Conservation (phyloP, 2,113 vertebrate genomes). For the Bubo bubo region DNA sequence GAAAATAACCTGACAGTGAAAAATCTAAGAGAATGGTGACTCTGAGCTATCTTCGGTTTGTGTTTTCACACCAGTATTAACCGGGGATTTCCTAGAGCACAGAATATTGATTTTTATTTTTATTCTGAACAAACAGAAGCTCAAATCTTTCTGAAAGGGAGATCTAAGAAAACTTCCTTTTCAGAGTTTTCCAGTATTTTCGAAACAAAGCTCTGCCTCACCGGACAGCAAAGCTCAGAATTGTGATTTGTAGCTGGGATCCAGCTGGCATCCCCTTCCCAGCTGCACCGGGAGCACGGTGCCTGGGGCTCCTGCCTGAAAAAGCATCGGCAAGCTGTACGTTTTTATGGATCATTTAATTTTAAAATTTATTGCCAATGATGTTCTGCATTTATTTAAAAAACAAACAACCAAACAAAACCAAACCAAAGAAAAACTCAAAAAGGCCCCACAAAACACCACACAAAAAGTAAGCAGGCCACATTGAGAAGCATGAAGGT, state of each 20-base stretch:
- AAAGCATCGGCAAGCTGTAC: background rate
- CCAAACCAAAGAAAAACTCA: background rate
- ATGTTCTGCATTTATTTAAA: background rate
- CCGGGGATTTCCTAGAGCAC: background rate
- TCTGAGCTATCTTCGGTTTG: background rate
- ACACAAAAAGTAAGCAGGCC: background rate
- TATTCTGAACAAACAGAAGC: background rate
- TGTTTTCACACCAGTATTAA: background rate
- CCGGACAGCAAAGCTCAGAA: accelerated
- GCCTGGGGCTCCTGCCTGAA: background rate
- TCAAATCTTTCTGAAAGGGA: background rate
- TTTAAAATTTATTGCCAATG: background rate
- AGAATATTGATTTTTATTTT: background rate
- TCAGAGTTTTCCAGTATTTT: background rate
- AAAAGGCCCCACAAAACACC: accelerated
- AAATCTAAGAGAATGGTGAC: background rate
- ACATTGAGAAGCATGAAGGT: accelerated
- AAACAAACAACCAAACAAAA: background rate
- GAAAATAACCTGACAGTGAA: background rate
- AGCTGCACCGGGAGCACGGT: accelerated
- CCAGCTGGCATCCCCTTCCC: background rate
- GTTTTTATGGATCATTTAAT: background rate
- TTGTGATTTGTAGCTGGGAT: background rate
- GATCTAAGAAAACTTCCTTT: background rate
- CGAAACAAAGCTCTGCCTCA: background rate